phyloP scores from a whole-genome alignment of 2,113 vertebrate genomes.

The Noturus placidus region DNA sequence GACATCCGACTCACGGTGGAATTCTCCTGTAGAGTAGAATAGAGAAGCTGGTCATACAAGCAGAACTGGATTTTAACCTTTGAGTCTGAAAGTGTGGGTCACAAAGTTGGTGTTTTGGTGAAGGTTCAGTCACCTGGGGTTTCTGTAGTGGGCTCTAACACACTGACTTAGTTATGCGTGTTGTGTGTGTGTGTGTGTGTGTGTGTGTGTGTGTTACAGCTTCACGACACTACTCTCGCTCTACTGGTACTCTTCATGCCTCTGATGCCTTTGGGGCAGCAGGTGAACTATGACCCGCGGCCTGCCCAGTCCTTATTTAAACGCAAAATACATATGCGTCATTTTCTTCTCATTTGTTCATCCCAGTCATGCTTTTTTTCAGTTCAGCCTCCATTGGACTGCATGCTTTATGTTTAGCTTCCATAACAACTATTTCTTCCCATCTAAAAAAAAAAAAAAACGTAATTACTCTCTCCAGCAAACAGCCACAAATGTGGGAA shows the following conservation, averaged over 20 bases:
- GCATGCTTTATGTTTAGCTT: constrained; percentile 69
- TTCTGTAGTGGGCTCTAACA: constrained; percentile 37
- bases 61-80: constrained; percentile 52
- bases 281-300: constrained; percentile 92
- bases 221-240: constrained; percentile 97
- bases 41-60: constrained; percentile 29
- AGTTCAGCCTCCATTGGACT: constrained; percentile 50
- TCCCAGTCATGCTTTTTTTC: constrained; percentile 23
- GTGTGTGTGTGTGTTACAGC: constrained; percentile 90
- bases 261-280: constrained; percentile 90
- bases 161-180: constrained; percentile 54
- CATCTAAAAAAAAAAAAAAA: neutral
- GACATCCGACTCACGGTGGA: neutral
- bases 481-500: constrained; percentile 46
- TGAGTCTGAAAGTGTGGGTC: constrained; percentile 2
- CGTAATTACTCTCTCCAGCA: constrained; percentile 28
- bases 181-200: constrained; percentile 78
- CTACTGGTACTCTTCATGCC: constrained; percentile 94
- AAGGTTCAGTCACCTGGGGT: constrained; percentile 31
- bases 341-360: constrained; percentile 39
- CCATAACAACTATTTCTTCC: constrained; percentile 52
- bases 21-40: neutral
- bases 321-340: constrained; percentile 7
- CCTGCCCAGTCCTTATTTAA: constrained; percentile 41
- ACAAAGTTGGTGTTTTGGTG: constrained; percentile 27